Evolutionary conservation across 2,113 vertebrate species (phyloP), one percentile per base, ranked within the genome.

Genomic region (Rynchops niger): DNA sequence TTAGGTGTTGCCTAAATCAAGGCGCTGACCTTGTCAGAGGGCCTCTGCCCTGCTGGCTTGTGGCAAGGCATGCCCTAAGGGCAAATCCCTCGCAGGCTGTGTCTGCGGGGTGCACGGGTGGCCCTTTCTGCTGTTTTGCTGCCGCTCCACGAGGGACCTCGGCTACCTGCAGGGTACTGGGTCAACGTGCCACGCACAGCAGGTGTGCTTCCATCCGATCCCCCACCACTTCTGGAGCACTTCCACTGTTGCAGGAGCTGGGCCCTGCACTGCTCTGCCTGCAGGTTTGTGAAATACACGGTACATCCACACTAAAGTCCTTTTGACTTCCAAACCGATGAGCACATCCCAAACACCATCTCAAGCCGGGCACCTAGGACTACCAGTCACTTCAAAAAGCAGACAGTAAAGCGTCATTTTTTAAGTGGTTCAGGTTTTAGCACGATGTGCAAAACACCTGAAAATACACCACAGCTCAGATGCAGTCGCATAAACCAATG

Each of bases 401-500:
- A 32, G 26, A 15, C 0, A 4, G 26, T 22, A 38, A 76, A 82
- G 10, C 15, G 3, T 7, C 9, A 1, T 16, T 50, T 38, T 38
- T 6, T 30, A 29, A n/a, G 27, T 14, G 20, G 7, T 22, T 45
- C 65, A 55, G 45, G 30, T 34, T 50, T 42, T 61, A 23, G 17
- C 21, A 5, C 0, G 10, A 40, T 10, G 23, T 17, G 11, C 23
- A 7, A 27, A 22, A 6, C 18, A 26, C 26, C 20, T 12, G 12
- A 29, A 22, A 74, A 32, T 1, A n/a, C 21, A 50, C 12, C 25
- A 1, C 25, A 5, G 29, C 59, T 38, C 8, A 9, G 12, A 12
- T 2, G 15, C 18, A 5, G 43, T 2, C 45, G 6, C 38, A 3
- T 5, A 30, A 40, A 16, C 14, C 0, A 0, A 6, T 1, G 9